phyloP scores from a whole-genome alignment of 2,888 invertebrate species.

The Xestia xanthographa region DNA sequence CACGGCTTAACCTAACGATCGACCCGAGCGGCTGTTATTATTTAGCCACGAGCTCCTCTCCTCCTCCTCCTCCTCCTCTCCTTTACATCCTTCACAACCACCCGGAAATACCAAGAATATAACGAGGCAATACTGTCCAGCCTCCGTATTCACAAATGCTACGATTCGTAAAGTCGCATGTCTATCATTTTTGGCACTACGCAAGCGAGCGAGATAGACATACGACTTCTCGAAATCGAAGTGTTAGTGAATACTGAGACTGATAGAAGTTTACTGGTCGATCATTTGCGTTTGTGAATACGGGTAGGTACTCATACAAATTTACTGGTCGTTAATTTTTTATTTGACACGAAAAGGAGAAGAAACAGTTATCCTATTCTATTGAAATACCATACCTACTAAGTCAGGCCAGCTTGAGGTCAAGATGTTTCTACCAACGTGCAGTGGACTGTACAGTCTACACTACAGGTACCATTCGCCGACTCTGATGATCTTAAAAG shows the following conservation, averaged over 20 bases:
- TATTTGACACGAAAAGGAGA: background rate
- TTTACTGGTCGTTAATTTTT: no score
- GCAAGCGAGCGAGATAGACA: no score
- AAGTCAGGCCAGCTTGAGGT: background rate
- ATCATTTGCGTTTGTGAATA: no score
- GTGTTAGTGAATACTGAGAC: background rate
- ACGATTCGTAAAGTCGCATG: no score
- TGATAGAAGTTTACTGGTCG: no score
- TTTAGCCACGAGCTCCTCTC: no score
- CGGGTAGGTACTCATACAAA: no score
- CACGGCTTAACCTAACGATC: no score
- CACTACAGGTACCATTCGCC: slow-evolving; percentile 13
- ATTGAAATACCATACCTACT: background rate
- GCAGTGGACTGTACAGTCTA: background rate
- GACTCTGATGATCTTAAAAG: slow-evolving; percentile 30
- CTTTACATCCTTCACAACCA: background rate
- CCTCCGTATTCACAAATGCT: background rate
- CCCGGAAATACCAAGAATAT: background rate
- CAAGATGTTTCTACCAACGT: background rate
- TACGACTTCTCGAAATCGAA: no score
- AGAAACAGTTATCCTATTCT: background rate
- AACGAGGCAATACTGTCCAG: background rate
- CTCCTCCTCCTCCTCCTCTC: no score
- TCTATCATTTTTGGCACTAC: no score
- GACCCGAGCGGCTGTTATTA: no score